Conservation (phyloP, 2,113 vertebrate species). For the Australoheros scitulus region DNA sequence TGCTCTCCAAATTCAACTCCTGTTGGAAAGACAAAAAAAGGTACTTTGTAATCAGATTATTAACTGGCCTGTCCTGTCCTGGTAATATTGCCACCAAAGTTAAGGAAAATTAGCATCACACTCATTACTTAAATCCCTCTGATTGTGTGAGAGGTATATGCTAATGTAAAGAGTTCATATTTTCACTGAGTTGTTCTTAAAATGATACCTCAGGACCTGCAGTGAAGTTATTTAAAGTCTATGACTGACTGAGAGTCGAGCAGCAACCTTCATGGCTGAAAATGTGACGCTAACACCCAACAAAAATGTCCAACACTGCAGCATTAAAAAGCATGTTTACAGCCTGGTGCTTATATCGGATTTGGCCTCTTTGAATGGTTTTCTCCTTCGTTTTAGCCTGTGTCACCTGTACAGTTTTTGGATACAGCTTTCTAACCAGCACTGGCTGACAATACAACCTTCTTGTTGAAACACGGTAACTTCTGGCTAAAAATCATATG, state of each 20-base stretch:
- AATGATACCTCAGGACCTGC: background rate
- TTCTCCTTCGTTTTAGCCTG: background rate
- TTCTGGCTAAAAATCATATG: too few relatives aligned
- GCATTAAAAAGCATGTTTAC: background rate
- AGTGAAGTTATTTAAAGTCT: background rate
- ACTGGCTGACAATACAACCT: too few relatives aligned
- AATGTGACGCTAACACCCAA: background rate
- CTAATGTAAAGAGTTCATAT: background rate
- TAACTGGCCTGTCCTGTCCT: background rate
- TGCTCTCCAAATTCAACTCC: conserved; percentile 87
- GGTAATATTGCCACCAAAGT: too few relatives aligned
- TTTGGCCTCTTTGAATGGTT: background rate
- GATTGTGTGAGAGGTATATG: background rate
- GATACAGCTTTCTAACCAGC: too few relatives aligned
- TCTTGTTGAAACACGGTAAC: too few relatives aligned
- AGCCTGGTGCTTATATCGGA: background rate
- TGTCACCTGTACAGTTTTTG: too few relatives aligned
- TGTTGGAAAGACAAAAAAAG: conserved; percentile 34
- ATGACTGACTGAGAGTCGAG: background rate
- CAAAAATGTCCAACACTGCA: background rate
- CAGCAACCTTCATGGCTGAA: background rate
- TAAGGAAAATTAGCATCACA: background rate
- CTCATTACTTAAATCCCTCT: background rate
- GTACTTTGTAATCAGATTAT: background rate
- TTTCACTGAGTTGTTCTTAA: background rate